phyloP scores from a whole-genome alignment of 1,140 invertebrate species.

The Manduca sexta region DNA sequence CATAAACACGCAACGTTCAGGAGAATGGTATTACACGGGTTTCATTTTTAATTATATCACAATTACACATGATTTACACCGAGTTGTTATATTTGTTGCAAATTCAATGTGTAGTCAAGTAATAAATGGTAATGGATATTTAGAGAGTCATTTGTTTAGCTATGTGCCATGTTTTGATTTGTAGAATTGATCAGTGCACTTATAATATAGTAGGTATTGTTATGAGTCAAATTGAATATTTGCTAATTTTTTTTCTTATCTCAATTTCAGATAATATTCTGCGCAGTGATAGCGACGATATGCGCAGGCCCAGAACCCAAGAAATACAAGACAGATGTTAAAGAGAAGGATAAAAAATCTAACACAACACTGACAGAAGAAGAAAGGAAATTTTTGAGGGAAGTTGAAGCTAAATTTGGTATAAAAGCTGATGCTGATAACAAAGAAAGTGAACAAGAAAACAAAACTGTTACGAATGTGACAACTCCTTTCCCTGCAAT shows the following conservation, averaged over 20 bases:
- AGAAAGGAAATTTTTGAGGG: conserved; percentile 64
- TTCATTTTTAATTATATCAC: too few relatives aligned
- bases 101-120: too few relatives aligned
- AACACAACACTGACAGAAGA: conserved; percentile 49
- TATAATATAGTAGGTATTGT: too few relatives aligned
- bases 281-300: conserved; percentile 22
- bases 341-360: conserved; percentile 37
- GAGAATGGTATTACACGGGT: too few relatives aligned
- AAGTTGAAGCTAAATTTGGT: conserved; percentile 69
- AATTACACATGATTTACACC: too few relatives aligned
- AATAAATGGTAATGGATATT: too few relatives aligned
- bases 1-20: conserved; percentile 1
- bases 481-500: conserved; percentile 63
- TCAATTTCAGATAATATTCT: conserved; percentile 51
- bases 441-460: conserved; percentile 18
- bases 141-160: background rate
- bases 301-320: conserved; percentile 50
- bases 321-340: conserved; percentile 49
- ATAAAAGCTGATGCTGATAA: conserved; percentile 47
- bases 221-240: background rate
- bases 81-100: too few relatives aligned
- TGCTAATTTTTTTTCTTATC: conserved; percentile 1
- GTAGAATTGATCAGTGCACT: too few relatives aligned
- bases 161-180: too few relatives aligned
- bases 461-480: conserved; percentile 8